Conservation (phyloP, 2,888 invertebrate genomes). For the Balanococcus diminutus region DNA sequence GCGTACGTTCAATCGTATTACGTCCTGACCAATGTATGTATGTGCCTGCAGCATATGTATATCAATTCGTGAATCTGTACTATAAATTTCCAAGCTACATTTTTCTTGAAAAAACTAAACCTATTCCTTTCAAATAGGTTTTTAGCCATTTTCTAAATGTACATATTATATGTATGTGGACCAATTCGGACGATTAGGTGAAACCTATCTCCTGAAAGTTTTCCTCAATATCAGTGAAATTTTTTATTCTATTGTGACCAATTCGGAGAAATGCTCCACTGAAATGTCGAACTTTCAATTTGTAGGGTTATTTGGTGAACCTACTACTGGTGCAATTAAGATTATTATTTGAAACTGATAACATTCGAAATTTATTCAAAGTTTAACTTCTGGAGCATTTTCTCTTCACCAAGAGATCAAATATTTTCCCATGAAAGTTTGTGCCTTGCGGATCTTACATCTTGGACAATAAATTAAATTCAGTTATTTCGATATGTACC, state of each 20-base stretch:
- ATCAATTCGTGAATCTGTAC: too few species aligned
- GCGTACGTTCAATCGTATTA: too few species aligned
- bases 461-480: neutral
- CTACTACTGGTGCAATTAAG: too few species aligned
- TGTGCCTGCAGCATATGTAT: too few species aligned
- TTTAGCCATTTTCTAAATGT: neutral
- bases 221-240: neutral
- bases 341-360: neutral
- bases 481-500: neutral
- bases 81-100: too few species aligned
- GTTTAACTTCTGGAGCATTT: too few species aligned
- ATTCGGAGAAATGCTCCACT: neutral
- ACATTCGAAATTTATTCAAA: neutral
- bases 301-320: too few species aligned
- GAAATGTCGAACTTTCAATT: neutral
- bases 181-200: neutral
- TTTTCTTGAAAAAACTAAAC: neutral
- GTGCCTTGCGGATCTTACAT: neutral
- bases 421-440: neutral
- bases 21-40: too few species aligned
- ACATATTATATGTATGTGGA: neutral
- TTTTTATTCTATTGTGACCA: neutral
- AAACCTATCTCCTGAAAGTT: neutral
- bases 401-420: neutral
- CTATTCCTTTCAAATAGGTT: too few species aligned